Conservation (phyloP, 2,113 vertebrate species). For the Toxotes chatareus region DNA sequence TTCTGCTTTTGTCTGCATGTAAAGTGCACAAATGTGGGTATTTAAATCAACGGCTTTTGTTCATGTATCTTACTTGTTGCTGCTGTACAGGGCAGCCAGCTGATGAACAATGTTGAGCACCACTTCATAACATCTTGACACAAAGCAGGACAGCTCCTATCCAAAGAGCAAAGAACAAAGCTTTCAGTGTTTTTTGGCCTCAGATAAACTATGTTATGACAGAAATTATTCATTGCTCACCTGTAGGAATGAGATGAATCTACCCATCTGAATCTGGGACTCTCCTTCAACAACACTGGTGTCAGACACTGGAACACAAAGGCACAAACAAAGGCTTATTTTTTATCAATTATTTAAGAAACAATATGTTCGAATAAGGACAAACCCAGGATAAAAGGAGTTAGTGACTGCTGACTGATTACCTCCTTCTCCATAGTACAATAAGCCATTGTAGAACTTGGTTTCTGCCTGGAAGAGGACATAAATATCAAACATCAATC, state of each 20-base stretch:
- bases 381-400: neutral
- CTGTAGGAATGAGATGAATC: constrained; percentile 98
- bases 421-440: constrained; percentile 99
- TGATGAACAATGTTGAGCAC: constrained; percentile 96
- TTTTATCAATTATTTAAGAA: neutral
- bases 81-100: constrained; percentile 95
- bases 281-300: constrained; percentile 95
- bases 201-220: neutral
- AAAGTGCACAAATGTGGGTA: neutral
- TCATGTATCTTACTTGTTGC: constrained; percentile 90
- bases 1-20: neutral
- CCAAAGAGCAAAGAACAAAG: neutral
- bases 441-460: constrained; percentile 97
- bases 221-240: constrained; percentile 67
- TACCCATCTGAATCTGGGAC: constrained; percentile 97
- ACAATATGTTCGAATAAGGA: neutral
- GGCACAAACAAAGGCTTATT: neutral
- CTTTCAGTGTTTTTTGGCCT: neutral
- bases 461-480: constrained; percentile 91
- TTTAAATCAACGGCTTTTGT: neutral
- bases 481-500: constrained; percentile 14
- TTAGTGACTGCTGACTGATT: constrained; percentile 52
- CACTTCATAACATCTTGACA: constrained; percentile 95
- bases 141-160: constrained; percentile 98
- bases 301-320: constrained; percentile 87